Evolutionary conservation across 2,888 invertebrate species (phyloP), one percentile per base, ranked within the genome.

Genomic region (Drosophila gaucha): DNA sequence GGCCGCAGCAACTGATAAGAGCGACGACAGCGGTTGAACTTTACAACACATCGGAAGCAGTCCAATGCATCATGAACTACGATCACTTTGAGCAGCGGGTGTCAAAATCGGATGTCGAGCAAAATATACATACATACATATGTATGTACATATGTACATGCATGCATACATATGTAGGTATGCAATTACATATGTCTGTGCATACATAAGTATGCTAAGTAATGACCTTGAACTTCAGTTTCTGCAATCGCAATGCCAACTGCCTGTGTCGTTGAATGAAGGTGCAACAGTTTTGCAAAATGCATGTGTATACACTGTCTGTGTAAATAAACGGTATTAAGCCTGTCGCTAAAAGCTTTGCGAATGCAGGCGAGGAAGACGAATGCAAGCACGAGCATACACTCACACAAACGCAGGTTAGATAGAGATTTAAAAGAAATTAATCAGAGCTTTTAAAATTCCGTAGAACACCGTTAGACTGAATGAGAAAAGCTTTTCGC

Each of bases 221-320:
- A 69, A 69, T 87, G 86, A 82, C 82, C 82, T 87, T 82, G 80
- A 87, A 87, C 80, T 87, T 82, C 68, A 67, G 35, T 62, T 70
- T 64, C 52, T 65, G 56, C 56, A 70, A 60, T 57, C 33, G 58
- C 52, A 55, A 49, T 51, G 63, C 47, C 57, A 67, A 66, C 55
- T 22, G 31, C 50, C 46, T 12, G 46, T 24, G 36, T 35, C 47
- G 51, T 41, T 39, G 33, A 49, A 41, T 47, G 50, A 50, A 77
- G 70, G 78, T 80, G 80, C 78, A 79, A 83, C 86, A 79, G 76
- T 75, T 80, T 59, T 54, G 49, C 44, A 33, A 43, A 38, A 50
- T 44, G 46, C 36, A 54, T 33, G 38, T 50, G 22, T 28, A 46
- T 31, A 2, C 20, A 8, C 20, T 43, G 22, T 39, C 60, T 44